Evolutionary conservation across 2,113 vertebrate species (phyloP).

Genomic region (Mastomys natalensis): DNA sequence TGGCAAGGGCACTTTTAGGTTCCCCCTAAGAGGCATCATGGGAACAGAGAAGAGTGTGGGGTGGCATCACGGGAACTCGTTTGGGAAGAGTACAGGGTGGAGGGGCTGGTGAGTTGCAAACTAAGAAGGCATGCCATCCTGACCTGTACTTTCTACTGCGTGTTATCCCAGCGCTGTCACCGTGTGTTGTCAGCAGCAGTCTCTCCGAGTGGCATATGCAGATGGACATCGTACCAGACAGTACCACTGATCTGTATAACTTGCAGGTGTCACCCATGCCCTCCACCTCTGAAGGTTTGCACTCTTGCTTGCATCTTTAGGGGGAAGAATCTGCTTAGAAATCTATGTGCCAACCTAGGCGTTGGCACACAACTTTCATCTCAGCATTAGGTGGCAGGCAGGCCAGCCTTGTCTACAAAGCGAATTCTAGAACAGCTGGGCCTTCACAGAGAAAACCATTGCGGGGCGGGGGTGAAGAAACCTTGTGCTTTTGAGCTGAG

Average conservation of each 20-base stretch:
- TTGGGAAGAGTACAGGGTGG: background rate
- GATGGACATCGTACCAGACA: constrained; percentile 86
- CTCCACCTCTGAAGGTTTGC: constrained; percentile 86
- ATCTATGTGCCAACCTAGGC: background rate
- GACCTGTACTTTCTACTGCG: constrained; percentile 29
- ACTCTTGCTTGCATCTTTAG: background rate
- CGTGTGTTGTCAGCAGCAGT: constrained; percentile 76
- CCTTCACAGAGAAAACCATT: background rate
- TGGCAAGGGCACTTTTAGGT: background rate
- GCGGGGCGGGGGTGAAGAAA: background rate
- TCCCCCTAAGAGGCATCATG: background rate
- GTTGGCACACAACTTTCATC: background rate
- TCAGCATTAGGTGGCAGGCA: background rate
- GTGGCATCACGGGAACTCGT: background rate
- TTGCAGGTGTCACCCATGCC: constrained; percentile 89
- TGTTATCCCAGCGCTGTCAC: constrained; percentile 77
- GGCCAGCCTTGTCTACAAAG: background rate
- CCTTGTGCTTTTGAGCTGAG: background rate
- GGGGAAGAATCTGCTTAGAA: background rate
- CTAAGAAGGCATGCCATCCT: background rate
- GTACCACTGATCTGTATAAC: constrained; percentile 88
- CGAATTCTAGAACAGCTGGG: background rate
- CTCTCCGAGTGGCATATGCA: constrained; percentile 79
- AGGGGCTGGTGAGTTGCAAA: background rate
- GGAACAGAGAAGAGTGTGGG: background rate